Base-by-base conservation (phyloP, 2,113 vertebrate genomes). In the Nycticorax nycticorax region DNA sequence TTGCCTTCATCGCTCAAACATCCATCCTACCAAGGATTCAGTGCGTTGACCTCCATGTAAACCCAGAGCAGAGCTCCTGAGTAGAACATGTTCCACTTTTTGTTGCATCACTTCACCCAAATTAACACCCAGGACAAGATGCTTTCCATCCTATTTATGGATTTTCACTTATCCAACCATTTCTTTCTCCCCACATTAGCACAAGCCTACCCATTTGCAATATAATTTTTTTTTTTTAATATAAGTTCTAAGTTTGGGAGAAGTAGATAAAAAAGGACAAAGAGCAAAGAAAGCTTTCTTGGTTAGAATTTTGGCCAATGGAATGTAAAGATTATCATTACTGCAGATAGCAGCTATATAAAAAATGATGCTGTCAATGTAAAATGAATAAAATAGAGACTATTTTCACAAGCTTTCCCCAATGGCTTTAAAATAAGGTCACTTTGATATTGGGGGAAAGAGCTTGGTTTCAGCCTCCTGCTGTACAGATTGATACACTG, bases 351-450 rank as follows among this genome's bases (percentile, higher is more conserved):
- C 7, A 85, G 52, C 35, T 35, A n/a, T 32, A 71, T 48, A 94
- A 89, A 82, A 83, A 96, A 91, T 19, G 6, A 88, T 43, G 28
- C 20, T 62, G 56, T 39, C 41, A 69, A 30, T 32, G 27, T 57
- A 89, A 95, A 92, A 85, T 63, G 6, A 91, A 72, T 68, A 91
- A 97, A 85, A 89, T 55, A 48, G 76, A 85, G 50, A 72, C 24
- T 72, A 62, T 72, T 90, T 85, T 67, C 80, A 59, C 10, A 72
- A 79, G 30, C 17, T 95, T 87, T 78, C 84, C 78, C 32, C 17
- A 50, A 35, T 24, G 32, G 41, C 17, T 80, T 83, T 83, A 73
- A 73, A 82, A 67, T 41, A 88, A 93, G 62, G 92, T 94, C 91
- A 95, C 39, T 84, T 56, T 66, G 35, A n/a, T 33, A 33, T 47